Evolutionary conservation across 2,113 vertebrate species (phyloP).

Genomic region (Macrotis lagotis): DNA sequence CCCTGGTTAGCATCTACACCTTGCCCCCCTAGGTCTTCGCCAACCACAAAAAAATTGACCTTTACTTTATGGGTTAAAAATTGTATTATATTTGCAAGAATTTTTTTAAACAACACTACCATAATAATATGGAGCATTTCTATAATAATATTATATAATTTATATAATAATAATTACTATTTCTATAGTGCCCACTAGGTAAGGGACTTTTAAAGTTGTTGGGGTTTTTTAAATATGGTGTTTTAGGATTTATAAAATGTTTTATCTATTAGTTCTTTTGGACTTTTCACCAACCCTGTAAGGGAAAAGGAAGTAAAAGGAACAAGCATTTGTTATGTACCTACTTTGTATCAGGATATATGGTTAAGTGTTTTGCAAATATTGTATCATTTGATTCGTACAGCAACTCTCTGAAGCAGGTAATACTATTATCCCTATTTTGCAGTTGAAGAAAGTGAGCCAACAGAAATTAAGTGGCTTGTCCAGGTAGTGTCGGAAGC

Average conservation of each 20-base stretch:
- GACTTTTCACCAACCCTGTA: no score
- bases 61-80: background rate
- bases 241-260: no score
- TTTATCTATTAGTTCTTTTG: no score
- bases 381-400: no score
- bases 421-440: no score
- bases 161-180: background rate
- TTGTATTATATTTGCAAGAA: background rate
- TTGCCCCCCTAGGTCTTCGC: background rate
- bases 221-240: background rate
- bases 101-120: background rate
- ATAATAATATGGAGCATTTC: background rate
- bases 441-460: no score
- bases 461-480: background rate
- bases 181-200: background rate
- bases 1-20: background rate
- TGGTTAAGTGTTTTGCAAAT: no score
- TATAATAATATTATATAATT: background rate
- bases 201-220: background rate
- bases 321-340: no score
- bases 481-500: background rate
- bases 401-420: no score
- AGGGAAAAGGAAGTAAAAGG: no score
- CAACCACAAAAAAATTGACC: background rate
- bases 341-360: no score